Conservation (phyloP, 2,888 invertebrate genomes). For the Cerceris ruficornis region DNA sequence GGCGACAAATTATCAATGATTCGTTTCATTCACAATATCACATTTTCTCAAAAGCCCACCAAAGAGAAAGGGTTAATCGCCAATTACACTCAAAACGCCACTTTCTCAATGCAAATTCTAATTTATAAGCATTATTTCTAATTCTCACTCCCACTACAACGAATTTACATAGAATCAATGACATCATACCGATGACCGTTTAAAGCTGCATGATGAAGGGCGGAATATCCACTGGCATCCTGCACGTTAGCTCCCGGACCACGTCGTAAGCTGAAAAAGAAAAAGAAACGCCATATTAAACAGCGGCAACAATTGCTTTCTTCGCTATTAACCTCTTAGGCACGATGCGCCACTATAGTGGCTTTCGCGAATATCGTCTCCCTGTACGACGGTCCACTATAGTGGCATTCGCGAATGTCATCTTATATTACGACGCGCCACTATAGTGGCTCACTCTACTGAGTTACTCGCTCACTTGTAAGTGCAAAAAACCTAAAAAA, state of each 20-base stretch:
- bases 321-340: background rate
- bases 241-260: conserved; percentile 96
- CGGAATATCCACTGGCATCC: conserved; percentile 96
- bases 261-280: conserved; percentile 88
- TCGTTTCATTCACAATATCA: background rate
- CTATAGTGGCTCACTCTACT: no score
- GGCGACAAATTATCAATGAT: background rate
- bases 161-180: background rate
- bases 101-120: no score
- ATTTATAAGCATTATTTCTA: no score
- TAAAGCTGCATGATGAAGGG: conserved; percentile 96
- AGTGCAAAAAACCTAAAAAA: no score
- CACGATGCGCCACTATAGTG: no score
- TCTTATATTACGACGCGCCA: no score
- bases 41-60: background rate
- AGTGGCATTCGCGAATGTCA: no score
- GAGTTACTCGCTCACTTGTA: no score
- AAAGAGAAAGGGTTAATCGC: no score
- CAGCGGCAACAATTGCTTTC: background rate
- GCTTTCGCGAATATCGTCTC: no score
- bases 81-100: no score
- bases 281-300: background rate
- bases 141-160: background rate
- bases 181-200: conserved; percentile 93
- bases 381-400: no score